phyloP scores from a whole-genome alignment of 2,888 invertebrate species.

The Galeruca laticollis region DNA sequence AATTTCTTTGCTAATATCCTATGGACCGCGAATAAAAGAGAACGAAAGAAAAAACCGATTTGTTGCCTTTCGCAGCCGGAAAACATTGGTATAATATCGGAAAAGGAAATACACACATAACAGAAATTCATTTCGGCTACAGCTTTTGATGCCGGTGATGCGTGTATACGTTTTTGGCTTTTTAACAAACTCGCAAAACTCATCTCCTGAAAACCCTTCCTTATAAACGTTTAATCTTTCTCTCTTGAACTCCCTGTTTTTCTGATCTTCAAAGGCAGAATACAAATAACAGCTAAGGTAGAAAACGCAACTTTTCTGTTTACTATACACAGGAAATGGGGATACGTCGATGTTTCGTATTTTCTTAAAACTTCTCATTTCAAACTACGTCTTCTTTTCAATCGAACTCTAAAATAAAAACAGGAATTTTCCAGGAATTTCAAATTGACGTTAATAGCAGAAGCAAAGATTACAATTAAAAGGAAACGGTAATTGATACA shows the following conservation, averaged over 20 bases:
- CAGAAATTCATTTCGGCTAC: conserved; percentile 57
- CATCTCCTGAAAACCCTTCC: conserved; percentile 47
- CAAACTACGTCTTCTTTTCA: neutral
- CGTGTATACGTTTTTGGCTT: conserved; percentile 57
- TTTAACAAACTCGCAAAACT: conserved; percentile 54
- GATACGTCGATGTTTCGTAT: neutral
- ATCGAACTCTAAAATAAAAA: neutral
- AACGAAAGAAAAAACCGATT: conserved; percentile 23
- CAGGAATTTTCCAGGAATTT: neutral
- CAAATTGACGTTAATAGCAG: neutral
- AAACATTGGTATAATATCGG: conserved; percentile 43
- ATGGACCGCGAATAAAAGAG: conserved; percentile 17
- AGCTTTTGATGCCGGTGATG: conserved; percentile 55
- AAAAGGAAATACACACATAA: conserved; percentile 52
- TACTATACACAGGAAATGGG: neutral
- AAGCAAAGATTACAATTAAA: neutral
- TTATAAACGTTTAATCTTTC: conserved; percentile 47
- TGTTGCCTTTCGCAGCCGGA: conserved; percentile 35
- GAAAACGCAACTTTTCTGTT: conserved; percentile 26
- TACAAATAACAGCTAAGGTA: conserved; percentile 39
- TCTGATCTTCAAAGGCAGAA: conserved; percentile 41
- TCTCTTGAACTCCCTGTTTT: conserved; percentile 42
- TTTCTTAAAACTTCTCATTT: conserved; percentile 9
- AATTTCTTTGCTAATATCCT: conserved; percentile 13
- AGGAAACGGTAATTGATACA: neutral